These are phyloP conservation scores for Callionymus lyra DNA, from an alignment of 2,113 vertebrate species.

Conservation along the genomic window DNA sequence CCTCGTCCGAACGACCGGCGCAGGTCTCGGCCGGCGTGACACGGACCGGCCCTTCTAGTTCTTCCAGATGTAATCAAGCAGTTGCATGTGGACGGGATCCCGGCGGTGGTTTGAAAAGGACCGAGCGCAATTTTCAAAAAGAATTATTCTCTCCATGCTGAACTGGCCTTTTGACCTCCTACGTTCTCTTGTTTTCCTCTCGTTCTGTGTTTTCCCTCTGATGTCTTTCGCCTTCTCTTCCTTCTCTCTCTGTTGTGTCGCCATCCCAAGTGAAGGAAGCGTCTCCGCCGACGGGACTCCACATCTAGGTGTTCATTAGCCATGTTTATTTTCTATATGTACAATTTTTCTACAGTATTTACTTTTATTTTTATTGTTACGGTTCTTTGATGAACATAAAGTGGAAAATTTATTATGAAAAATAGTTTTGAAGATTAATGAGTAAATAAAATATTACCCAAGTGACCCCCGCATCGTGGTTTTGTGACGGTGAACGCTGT, in stretches of 20 bases:
- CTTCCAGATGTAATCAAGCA: constrained; percentile 26
- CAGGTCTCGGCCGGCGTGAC: constrained; percentile 1
- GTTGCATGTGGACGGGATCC: constrained; percentile 50
- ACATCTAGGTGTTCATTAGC: constrained; percentile 64
- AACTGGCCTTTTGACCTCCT: constrained; percentile 32
- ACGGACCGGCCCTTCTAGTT: constrained; percentile 35
- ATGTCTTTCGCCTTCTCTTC: constrained; percentile 24
- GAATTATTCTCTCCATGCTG: constrained; percentile 25
- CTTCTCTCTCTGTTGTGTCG: constrained; percentile 47
- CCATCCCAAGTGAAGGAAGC: constrained; percentile 44
- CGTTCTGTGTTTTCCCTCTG: constrained; percentile 15
- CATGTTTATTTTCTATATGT: constrained; percentile 76
- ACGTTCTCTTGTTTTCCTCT: constrained; percentile 15
- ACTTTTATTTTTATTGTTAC: constrained; percentile 79
- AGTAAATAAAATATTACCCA: constrained; percentile 78
- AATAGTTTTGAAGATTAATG: constrained; percentile 79
- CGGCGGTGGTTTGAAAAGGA: constrained; percentile 22
- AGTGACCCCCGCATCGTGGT: constrained; percentile 45
- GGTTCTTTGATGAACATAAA: constrained; percentile 77
- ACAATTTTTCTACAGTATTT: constrained; percentile 77
- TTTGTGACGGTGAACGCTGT: not conserved
- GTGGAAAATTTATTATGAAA: constrained; percentile 78
- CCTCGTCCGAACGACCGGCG: too few relatives aligned
- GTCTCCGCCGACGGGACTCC: constrained; percentile 46
- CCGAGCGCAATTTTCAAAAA: constrained; percentile 41